These are phyloP conservation scores for Ceratotherium simum DNA, from an alignment of 2,113 vertebrate species.

Conservation along the genomic window DNA sequence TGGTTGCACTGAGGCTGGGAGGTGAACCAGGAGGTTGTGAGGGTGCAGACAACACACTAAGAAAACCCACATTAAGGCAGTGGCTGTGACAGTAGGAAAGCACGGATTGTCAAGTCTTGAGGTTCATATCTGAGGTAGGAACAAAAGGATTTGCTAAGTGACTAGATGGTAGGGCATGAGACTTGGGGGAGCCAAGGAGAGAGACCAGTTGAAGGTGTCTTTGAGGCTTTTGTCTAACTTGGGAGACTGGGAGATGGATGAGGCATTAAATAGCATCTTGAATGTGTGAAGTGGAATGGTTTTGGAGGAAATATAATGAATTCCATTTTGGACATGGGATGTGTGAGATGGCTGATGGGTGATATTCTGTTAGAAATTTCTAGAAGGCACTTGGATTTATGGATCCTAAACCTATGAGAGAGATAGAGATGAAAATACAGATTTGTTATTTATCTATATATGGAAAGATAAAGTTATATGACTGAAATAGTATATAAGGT, in stretches of 20 bases:
- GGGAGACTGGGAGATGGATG: neutral
- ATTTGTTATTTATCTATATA: neutral
- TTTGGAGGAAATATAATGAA: neutral
- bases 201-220: neutral
- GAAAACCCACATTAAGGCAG: neutral
- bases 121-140: neutral
- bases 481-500: neutral
- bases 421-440: neutral
- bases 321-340: neutral
- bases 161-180: neutral
- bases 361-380: conserved; percentile 1
- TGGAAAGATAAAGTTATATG: neutral
- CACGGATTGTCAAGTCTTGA: neutral
- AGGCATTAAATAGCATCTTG: neutral
- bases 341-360: neutral
- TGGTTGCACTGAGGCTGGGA: neutral
- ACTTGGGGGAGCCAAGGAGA: neutral
- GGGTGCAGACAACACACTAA: neutral
- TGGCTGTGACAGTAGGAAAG: neutral
- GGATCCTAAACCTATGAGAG: neutral
- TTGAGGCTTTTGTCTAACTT: neutral
- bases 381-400: neutral
- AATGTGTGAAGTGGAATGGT: neutral
- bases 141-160: neutral
- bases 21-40: neutral